Conservation (phyloP, 2,888 invertebrate species). For the Strigamia transsilvanica region DNA sequence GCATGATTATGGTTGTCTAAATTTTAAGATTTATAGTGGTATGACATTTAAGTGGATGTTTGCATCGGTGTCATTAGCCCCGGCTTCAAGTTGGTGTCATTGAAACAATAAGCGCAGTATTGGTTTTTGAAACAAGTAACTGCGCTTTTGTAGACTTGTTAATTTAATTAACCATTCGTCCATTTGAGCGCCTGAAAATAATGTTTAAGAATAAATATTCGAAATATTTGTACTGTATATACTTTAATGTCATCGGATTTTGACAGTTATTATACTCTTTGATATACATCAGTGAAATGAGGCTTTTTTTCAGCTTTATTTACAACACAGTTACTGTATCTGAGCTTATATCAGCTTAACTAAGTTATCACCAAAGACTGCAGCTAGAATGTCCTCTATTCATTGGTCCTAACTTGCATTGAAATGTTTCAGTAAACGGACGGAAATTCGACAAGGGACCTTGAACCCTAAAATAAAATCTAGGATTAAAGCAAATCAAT, state of each 20-base stretch:
- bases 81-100: background rate
- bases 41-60: constrained; percentile 28
- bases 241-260: too few species aligned
- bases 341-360: too few species aligned
- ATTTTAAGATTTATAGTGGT: too few species aligned
- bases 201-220: too few species aligned
- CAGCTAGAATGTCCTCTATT: background rate
- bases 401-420: constrained; percentile 13
- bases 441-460: background rate
- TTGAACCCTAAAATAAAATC: background rate
- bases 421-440: background rate
- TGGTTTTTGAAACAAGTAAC: background rate
- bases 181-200: too few species aligned
- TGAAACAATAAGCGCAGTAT: constrained; percentile 3
- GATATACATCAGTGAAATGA: too few species aligned
- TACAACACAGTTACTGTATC: background rate
- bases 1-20: background rate
- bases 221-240: too few species aligned
- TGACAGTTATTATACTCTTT: background rate
- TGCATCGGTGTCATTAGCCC: constrained; percentile 23
- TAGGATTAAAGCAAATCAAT: background rate
- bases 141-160: too few species aligned
- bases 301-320: background rate
- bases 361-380: constrained; percentile 23
- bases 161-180: too few species aligned